Percentiles rank a stretch among this genome's conserved stretches.
Evolutionary conservation across 2,888 invertebrate genomes (phyloP).

Genomic region (Andrena minutula): DNA sequence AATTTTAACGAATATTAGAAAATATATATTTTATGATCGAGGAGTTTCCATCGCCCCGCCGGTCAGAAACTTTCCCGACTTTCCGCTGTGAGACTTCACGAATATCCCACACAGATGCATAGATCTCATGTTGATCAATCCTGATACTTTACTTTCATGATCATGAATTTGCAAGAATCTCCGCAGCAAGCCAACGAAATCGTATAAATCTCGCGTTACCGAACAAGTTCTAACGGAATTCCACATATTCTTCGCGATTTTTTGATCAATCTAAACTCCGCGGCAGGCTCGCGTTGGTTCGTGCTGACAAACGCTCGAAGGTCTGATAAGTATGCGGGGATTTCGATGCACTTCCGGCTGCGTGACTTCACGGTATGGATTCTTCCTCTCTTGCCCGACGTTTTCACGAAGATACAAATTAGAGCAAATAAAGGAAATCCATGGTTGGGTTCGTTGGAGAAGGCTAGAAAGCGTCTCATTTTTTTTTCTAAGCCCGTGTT

Average conservation of each 20-base stretch:
- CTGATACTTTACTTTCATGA: neutral
- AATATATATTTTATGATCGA: no score
- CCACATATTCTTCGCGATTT: constrained; percentile 22
- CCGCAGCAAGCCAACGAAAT: neutral
- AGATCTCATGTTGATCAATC: neutral
- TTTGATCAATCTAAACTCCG: constrained; percentile 26
- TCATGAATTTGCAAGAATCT: neutral
- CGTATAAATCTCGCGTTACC: neutral
- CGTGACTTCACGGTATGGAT: constrained; percentile 58
- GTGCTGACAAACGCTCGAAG: constrained; percentile 40
- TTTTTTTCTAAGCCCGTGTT: neutral
- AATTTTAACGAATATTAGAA: no score
- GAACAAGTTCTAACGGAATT: constrained; percentile 13
- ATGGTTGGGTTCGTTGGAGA: neutral
- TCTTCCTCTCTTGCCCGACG: constrained; percentile 10
- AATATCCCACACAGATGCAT: no score
- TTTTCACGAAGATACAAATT: constrained; percentile 44
- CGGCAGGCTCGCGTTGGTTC: constrained; percentile 26
- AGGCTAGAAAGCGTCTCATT: neutral
- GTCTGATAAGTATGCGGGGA: constrained; percentile 52
- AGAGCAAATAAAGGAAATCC: constrained; percentile 30
- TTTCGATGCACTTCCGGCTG: constrained; percentile 60
- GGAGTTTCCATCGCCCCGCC: no score
- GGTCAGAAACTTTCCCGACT: no score
- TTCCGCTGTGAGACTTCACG: no score